Percentiles rank a stretch among this genome's conserved stretches.
These are phyloP conservation scores for Sarcoramphus papa DNA, from an alignment of 2,797 vertebrate genomes.

Conservation along the genomic window DNA sequence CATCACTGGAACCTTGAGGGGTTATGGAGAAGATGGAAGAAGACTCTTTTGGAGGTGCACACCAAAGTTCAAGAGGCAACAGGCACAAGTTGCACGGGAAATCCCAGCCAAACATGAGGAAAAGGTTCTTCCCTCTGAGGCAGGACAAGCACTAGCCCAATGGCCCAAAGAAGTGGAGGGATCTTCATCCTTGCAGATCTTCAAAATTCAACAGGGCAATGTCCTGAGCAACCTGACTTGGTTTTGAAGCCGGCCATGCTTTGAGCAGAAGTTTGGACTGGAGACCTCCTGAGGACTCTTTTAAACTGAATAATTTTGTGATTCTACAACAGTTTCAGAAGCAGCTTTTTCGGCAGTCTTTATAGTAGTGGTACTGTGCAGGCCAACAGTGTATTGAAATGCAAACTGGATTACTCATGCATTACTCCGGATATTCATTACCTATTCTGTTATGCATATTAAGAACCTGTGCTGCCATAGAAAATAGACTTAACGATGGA, in stretches of 20 bases:
- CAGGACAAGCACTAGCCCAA: background rate
- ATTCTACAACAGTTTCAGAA: background rate
- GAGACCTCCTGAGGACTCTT: background rate
- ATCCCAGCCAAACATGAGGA: background rate
- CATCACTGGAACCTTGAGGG: background rate
- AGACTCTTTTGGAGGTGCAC: background rate
- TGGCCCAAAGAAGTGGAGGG: fast-evolving
- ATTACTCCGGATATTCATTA: background rate
- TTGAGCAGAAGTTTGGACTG: background rate
- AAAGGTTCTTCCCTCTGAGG: background rate
- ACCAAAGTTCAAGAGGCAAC: background rate
- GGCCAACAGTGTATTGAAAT: background rate
- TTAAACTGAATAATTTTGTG: background rate
- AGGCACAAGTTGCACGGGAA: background rate
- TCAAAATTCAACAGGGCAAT: background rate
- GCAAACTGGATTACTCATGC: background rate
- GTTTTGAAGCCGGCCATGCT: background rate
- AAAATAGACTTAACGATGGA: background rate
- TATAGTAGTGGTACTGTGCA: background rate
- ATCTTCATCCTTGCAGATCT: background rate
- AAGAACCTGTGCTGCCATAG: background rate
- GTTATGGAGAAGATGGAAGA: background rate
- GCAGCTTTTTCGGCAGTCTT: background rate
- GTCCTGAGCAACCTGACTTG: background rate
- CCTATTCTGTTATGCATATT: background rate